These are phyloP conservation scores for Larimichthys crocea DNA, from an alignment of 2,113 vertebrate species.

Conservation along the genomic window DNA sequence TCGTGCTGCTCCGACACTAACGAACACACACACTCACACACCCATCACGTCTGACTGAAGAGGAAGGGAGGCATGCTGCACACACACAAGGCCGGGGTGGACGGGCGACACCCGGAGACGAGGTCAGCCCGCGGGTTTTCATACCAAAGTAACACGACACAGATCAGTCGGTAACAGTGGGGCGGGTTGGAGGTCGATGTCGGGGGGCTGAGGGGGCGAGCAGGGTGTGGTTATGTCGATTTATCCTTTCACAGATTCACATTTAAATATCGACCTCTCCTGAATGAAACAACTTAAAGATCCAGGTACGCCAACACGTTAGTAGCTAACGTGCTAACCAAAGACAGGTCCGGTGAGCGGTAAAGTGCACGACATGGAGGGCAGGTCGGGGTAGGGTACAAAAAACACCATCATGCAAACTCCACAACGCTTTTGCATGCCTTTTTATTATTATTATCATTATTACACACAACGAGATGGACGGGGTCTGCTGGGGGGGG, in stretches of 20 bases:
- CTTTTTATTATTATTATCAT: slow-evolving; percentile 63
- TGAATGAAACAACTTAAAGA: slow-evolving; percentile 25
- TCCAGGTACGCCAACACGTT: slow-evolving; percentile 4
- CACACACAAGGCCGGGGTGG: slow-evolving; percentile 35
- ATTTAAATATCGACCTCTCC: slow-evolving; percentile 15
- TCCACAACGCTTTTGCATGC: slow-evolving; percentile 84
- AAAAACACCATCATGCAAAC: slow-evolving; percentile 86
- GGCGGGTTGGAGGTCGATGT: background rate
- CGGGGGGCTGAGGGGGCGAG: background rate
- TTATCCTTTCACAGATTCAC: slow-evolving; percentile 9
- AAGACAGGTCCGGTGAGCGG: slow-evolving; percentile 45
- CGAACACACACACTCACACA: slow-evolving; percentile 35
- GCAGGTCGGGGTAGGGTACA: slow-evolving; percentile 37
- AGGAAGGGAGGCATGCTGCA: slow-evolving; percentile 63
- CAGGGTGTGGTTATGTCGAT: background rate
- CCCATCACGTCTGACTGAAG: slow-evolving; percentile 38
- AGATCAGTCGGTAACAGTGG: background rate
- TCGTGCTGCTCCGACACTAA: slow-evolving; percentile 55
- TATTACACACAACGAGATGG: slow-evolving; percentile 60
- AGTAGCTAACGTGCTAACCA: slow-evolving; percentile 36
- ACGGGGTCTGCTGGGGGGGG: slow-evolving; percentile 37
- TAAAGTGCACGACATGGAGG: slow-evolving; percentile 77
- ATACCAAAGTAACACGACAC: slow-evolving; percentile 25
- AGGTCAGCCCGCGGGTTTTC: background rate
- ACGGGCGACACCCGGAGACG: background rate